Conservation (phyloP, 64 coral and sea anemone species). For the Actinia tenebrosa region DNA sequence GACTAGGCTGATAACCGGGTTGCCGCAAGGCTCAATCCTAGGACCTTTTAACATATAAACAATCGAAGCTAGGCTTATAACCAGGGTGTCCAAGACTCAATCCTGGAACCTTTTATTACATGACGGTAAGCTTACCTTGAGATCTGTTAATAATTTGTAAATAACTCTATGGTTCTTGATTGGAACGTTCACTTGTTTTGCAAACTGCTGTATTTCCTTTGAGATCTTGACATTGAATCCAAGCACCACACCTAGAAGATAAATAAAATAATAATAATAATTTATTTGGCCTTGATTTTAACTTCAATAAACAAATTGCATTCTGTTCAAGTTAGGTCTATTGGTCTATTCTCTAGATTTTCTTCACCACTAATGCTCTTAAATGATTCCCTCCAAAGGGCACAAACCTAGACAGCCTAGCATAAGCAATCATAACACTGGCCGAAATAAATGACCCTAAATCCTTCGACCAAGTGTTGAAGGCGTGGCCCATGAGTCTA, state of each 20-base stretch:
- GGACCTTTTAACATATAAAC: not conserved
- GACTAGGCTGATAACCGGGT: too few relatives aligned
- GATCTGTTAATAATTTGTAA: slow-evolving; percentile 77
- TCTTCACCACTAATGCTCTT: not conserved
- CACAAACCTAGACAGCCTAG: slow-evolving; percentile 66
- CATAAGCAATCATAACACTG: slow-evolving; percentile 81
- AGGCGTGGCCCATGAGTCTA: slow-evolving; percentile 81
- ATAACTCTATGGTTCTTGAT: slow-evolving; percentile 84
- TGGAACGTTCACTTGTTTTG: slow-evolving; percentile 60
- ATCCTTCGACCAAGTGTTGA: slow-evolving; percentile 53
- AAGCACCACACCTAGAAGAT: slow-evolving; percentile 68
- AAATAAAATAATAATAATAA: too few relatives aligned
- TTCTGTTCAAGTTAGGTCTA: too few relatives aligned
- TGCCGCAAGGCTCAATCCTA: not conserved
- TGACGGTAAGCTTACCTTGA: slow-evolving; percentile 57
- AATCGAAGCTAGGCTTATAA: too few relatives aligned
- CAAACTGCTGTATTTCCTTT: slow-evolving; percentile 69
- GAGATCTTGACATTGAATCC: slow-evolving; percentile 83
- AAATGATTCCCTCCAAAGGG: slow-evolving; percentile 23
- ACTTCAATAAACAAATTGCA: too few relatives aligned
- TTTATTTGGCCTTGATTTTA: too few relatives aligned
- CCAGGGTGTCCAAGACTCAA: not conserved
- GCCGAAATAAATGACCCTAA: slow-evolving; percentile 76
- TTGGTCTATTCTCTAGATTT: too few relatives aligned
- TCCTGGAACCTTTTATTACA: not conserved